phyloP scores from a whole-genome alignment of 2,888 invertebrate genomes.

The Machimus rusticus region DNA sequence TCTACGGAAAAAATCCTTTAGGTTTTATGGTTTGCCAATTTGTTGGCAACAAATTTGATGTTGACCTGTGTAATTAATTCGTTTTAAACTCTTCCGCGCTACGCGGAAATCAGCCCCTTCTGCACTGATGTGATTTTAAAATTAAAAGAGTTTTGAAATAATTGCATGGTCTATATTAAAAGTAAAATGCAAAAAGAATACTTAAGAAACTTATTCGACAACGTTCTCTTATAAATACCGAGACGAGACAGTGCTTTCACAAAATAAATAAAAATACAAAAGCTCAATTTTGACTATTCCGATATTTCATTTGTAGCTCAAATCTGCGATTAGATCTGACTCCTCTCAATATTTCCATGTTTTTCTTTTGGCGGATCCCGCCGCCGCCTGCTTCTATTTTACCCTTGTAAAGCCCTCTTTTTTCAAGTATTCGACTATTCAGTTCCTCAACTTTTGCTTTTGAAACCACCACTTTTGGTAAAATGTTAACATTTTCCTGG shows the following conservation, averaged over 20 bases:
- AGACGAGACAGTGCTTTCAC: background rate
- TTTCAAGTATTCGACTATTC: background rate
- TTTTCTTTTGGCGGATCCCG: slow-evolving; percentile 45
- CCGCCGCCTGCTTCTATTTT: slow-evolving; percentile 34
- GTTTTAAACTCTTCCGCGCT: no score
- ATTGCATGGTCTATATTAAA: background rate
- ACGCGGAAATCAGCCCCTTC: no score
- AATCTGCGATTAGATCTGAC: slow-evolving; percentile 77
- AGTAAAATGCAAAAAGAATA: background rate
- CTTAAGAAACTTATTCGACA: background rate
- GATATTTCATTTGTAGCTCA: slow-evolving; percentile 74
- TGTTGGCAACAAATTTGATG: no score
- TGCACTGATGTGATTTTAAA: no score
- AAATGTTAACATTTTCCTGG: background rate
- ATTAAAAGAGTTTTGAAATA: background rate
- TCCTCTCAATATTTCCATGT: slow-evolving; percentile 65
- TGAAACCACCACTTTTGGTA: background rate
- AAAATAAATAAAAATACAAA: background rate
- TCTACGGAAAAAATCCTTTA: no score
- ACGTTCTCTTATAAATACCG: background rate
- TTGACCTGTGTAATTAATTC: no score
- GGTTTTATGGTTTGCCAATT: no score
- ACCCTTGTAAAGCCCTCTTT: slow-evolving; percentile 57
- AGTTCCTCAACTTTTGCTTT: background rate
- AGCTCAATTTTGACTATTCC: slow-evolving; percentile 57